phyloP scores from a whole-genome alignment of 2,113 vertebrate species.

The Phalacrocorax carbo region DNA sequence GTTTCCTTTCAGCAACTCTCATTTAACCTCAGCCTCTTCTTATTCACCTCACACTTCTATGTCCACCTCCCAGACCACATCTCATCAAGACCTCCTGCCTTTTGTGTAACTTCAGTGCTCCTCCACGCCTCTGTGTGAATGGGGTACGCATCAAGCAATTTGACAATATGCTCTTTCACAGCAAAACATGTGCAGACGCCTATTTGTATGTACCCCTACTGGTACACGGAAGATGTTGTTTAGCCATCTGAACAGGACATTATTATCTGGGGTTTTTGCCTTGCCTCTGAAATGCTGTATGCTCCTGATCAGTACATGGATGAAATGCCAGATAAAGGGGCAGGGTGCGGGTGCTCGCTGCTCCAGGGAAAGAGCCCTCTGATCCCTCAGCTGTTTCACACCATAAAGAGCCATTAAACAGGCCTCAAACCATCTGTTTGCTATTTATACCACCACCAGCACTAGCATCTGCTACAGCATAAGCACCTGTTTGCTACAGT shows the following conservation, averaged over 20 bases:
- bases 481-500: neutral
- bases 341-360: neutral
- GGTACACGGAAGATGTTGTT: neutral
- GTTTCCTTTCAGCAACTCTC: neutral
- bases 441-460: neutral
- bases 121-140: neutral
- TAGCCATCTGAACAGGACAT: neutral
- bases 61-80: neutral
- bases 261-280: rapidly evolving
- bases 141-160: neutral
- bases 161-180: neutral
- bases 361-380: neutral
- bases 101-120: neutral
- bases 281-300: neutral
- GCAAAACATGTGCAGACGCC: rapidly evolving
- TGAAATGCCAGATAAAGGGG: neutral
- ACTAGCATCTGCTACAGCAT: neutral
- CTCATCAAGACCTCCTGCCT: neutral
- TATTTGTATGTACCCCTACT: neutral
- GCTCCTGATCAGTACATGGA: neutral
- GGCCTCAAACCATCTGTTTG: neutral
- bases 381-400: neutral
- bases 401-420: neutral
- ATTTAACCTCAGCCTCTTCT: neutral
- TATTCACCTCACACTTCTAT: neutral